Evolutionary conservation across 2,797 vertebrate genomes (phyloP).

Genomic region (Clamator glandarius): DNA sequence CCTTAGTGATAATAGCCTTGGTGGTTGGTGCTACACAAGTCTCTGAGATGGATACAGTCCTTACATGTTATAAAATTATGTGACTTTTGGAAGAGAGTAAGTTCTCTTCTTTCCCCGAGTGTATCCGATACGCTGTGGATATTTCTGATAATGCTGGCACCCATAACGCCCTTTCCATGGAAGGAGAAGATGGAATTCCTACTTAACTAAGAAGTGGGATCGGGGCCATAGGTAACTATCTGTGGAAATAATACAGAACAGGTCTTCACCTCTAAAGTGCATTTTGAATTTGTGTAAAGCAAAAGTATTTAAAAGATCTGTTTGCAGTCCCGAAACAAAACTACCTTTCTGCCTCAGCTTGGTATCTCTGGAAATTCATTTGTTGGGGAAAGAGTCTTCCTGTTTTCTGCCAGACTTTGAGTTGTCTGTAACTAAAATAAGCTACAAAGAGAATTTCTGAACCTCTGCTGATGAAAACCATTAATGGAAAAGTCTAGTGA

Average conservation of each 20-base stretch:
- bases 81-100: neutral
- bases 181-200: neutral
- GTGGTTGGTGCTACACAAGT: constrained; percentile 35
- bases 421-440: neutral
- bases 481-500: neutral
- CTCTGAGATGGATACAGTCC: neutral
- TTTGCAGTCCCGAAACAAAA: neutral
- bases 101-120: neutral
- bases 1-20: constrained; percentile 20
- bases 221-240: neutral
- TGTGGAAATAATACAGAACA: neutral
- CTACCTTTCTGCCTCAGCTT: constrained; percentile 31
- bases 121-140: neutral
- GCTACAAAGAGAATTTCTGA: neutral
- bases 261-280: neutral
- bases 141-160: neutral
- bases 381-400: neutral
- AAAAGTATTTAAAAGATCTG: neutral
- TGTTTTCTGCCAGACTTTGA: neutral
- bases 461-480: neutral
- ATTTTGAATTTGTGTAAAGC: neutral
- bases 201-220: neutral
- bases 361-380: neutral
- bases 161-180: neutral
- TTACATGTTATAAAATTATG: neutral